Percentiles rank a stretch among this genome's conserved stretches.
phyloP scores from a whole-genome alignment of 2,797 vertebrate genomes.

The Epinephelus coioides region DNA sequence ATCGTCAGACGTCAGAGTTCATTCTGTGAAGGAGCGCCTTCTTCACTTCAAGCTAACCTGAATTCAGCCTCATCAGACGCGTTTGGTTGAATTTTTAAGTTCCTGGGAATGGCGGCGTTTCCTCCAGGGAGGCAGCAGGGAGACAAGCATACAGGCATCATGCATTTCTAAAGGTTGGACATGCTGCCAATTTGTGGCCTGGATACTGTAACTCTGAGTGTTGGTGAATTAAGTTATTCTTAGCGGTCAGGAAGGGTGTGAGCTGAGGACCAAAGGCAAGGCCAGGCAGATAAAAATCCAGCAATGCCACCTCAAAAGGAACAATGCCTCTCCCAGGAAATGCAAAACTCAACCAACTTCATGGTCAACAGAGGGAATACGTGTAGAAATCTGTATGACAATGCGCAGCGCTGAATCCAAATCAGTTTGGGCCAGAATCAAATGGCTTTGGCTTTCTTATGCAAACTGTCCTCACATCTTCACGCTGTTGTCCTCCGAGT shows the following conservation, averaged over 20 bases:
- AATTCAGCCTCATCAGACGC: constrained; percentile 33
- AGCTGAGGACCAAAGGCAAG: constrained; percentile 23
- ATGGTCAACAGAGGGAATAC: constrained; percentile 8
- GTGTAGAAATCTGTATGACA: constrained; percentile 16
- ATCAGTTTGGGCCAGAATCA: constrained; percentile 43
- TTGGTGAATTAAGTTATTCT: constrained; percentile 4
- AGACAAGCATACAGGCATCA: constrained; percentile 38
- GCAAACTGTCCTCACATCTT: constrained; percentile 21
- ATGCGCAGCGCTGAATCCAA: constrained; percentile 49
- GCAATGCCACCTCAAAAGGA: constrained; percentile 34
- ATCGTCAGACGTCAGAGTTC: constrained; percentile 31
- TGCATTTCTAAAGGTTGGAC: constrained; percentile 36
- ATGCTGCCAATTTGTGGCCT: constrained; percentile 17
- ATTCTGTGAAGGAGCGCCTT: constrained; percentile 49
- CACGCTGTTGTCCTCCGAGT: constrained; percentile 6
- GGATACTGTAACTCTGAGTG: constrained; percentile 16
- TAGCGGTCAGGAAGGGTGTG: constrained; percentile 24
- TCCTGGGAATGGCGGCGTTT: constrained; percentile 30
- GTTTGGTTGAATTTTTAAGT: constrained; percentile 22
- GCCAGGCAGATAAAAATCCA: constrained; percentile 31
- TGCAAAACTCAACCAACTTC: constrained; percentile 31
- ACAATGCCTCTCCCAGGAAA: constrained; percentile 33
- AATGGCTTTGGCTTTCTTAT: constrained; percentile 60
- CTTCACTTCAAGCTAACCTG: constrained; percentile 44
- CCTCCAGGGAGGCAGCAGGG: constrained; percentile 31